Base-by-base conservation (phyloP, 2,888 invertebrate genomes). In the Scrobipalpa costella region DNA sequence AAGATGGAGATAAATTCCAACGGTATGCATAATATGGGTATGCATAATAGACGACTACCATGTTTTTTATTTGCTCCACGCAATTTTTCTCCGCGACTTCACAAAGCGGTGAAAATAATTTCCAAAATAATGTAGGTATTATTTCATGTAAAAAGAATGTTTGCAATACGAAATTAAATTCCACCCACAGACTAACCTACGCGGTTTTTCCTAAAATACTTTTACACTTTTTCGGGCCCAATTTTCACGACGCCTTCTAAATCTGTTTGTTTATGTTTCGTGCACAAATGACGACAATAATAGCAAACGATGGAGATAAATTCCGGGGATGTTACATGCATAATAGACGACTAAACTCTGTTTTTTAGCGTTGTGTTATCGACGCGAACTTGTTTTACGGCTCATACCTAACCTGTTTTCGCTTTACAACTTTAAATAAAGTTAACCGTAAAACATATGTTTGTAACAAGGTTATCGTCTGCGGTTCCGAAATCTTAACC, bases 241-340 rank as follows among this genome's bases (percentile, higher is more conserved):
- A 64, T 64, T 64, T n/a, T 64, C 61, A 17, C 34, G 44, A 63
- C 52, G 64, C 50, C 33, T 59, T 44, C 21, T 13, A 59, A 59
- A 49, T 34, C 60, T 60, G 60, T 60, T 49, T 55, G 55, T 17
- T 33, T 49, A 47, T 60, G 59, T 59, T 59, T 40, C 38, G 59
- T n/a, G 40, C 33, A 38, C 38, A 44, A 59, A 57, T 38, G 38
- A 38, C 44, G 34, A 34, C 33, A 55, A 55, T 55, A 55, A 55
- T 55, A 55, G 33, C 34, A 55, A 55, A 55, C 27, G 55, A 55
- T 55, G 55, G 55, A 55, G 55, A 55, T 55, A 55, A 55, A 55
- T 55, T 34, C 55, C 55, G n/a, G 27, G 55, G 33, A 34, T 34
- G 55, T 55, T 55, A 34, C 27, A 27, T 55, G 55, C 55, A 55